phyloP scores from a whole-genome alignment of 2,888 invertebrate species.

The Tryphoninae sp. region DNA sequence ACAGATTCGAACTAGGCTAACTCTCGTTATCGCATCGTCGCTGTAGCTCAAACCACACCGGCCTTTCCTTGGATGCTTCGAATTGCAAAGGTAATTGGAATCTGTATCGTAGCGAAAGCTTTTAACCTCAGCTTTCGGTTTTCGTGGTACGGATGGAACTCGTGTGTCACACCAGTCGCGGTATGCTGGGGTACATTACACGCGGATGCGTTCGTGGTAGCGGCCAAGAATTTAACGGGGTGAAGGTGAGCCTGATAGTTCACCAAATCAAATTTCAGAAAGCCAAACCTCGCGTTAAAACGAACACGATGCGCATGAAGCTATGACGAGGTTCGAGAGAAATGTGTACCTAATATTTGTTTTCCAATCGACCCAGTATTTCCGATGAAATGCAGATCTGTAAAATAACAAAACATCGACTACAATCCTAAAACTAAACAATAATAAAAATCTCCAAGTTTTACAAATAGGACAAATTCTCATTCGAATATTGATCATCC shows the following conservation, averaged over 20 bases:
- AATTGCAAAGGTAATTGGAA: constrained; percentile 36
- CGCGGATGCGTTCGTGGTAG: not conserved
- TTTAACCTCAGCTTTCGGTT: constrained; percentile 2
- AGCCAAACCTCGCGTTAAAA: not conserved
- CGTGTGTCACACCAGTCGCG: not conserved
- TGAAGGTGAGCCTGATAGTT: not conserved
- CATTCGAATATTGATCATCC: too few relatives aligned
- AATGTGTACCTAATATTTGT: not conserved
- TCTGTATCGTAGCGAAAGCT: not conserved
- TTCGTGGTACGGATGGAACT: constrained; percentile 1
- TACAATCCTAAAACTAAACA: not conserved
- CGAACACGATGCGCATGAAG: not conserved
- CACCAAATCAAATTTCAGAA: not conserved
- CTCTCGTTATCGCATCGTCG: not conserved
- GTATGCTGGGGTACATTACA: not conserved
- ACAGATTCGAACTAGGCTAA: not conserved
- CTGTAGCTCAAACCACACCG: not conserved
- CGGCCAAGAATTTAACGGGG: not conserved
- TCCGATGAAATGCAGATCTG: not conserved
- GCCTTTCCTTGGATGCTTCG: constrained; percentile 13
- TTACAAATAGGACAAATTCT: too few relatives aligned
- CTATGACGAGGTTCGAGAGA: not conserved
- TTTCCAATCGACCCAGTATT: not conserved
- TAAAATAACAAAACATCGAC: not conserved
- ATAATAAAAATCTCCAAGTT: too few relatives aligned